These are phyloP conservation scores for Larimichthys crocea DNA, from an alignment of 2,113 vertebrate species.

Conservation along the genomic window DNA sequence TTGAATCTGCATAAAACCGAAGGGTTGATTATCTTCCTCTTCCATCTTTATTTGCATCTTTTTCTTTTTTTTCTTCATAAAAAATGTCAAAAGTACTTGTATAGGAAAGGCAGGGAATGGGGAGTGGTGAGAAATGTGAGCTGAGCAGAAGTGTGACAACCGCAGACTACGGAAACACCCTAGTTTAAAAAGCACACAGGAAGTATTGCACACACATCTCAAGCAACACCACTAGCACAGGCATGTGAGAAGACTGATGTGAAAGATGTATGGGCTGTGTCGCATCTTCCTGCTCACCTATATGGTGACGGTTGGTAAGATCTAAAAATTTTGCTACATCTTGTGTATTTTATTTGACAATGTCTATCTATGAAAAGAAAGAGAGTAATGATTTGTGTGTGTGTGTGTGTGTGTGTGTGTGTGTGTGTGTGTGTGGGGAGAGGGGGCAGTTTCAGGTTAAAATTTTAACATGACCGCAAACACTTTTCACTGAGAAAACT, in stretches of 20 bases:
- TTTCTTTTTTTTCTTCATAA: not conserved
- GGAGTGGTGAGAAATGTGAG: not conserved
- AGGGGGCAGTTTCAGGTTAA: not conserved
- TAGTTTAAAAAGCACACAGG: slow-evolving; percentile 21
- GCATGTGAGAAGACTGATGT: not conserved
- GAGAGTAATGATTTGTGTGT: fast-evolving
- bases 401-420: no score
- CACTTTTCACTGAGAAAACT: not conserved
- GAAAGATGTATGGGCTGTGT: slow-evolving; percentile 44
- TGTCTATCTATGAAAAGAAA: not conserved
- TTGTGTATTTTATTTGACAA: not conserved
- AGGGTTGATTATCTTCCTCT: not conserved
- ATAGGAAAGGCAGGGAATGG: slow-evolving; percentile 24
- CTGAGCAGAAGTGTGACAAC: slow-evolving; percentile 42
- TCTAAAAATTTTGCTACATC: not conserved
- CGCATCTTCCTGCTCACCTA: slow-evolving; percentile 38
- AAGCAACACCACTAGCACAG: not conserved
- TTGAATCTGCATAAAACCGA: not conserved
- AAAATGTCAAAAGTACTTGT: no score
- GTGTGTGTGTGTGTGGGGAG: no score
- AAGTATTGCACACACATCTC: slow-evolving; percentile 22
- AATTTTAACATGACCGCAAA: not conserved
- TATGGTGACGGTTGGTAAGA: slow-evolving; percentile 64
- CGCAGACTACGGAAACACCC: slow-evolving; percentile 62
- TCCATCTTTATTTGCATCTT: not conserved